Conservation (phyloP, 1,140 invertebrate species). For the Adelges cooleyi region DNA sequence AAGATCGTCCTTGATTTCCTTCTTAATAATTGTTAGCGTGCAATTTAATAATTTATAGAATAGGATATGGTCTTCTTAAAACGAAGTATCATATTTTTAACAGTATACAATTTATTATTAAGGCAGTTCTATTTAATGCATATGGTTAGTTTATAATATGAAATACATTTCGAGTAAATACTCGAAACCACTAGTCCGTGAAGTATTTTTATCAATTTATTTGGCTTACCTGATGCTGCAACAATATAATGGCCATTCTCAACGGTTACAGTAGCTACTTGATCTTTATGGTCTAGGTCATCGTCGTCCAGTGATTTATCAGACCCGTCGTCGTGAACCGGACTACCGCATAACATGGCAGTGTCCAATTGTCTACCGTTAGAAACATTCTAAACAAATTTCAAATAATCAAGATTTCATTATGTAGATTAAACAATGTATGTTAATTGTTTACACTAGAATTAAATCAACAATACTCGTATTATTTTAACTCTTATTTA, state of each 20-base stretch:
- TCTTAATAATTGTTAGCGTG: constrained; percentile 31
- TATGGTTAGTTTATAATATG: no score
- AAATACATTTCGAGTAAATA: no score
- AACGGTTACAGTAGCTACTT: constrained; percentile 7
- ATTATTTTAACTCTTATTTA: no score
- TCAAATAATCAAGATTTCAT: not conserved
- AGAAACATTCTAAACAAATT: constrained; percentile 1
- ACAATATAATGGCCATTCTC: constrained; percentile 23
- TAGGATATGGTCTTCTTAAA: no score
- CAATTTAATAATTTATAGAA: constrained; percentile 5
- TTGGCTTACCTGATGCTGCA: constrained; percentile 1
- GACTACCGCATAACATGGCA: constrained; percentile 10
- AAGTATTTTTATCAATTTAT: no score
- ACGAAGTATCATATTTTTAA: no score
- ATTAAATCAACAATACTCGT: no score
- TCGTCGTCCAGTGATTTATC: constrained; percentile 23
- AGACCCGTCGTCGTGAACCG: constrained; percentile 23
- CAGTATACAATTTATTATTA: no score
- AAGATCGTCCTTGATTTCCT: constrained; percentile 35
- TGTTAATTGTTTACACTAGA: no score
- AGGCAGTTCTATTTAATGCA: no score
- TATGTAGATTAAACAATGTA: not conserved
- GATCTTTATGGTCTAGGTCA: constrained; percentile 18
- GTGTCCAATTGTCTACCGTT: constrained; percentile 17
- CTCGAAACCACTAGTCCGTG: no score